Conservation (phyloP, 2,113 vertebrate species). For the Coregonus clupeaformis region DNA sequence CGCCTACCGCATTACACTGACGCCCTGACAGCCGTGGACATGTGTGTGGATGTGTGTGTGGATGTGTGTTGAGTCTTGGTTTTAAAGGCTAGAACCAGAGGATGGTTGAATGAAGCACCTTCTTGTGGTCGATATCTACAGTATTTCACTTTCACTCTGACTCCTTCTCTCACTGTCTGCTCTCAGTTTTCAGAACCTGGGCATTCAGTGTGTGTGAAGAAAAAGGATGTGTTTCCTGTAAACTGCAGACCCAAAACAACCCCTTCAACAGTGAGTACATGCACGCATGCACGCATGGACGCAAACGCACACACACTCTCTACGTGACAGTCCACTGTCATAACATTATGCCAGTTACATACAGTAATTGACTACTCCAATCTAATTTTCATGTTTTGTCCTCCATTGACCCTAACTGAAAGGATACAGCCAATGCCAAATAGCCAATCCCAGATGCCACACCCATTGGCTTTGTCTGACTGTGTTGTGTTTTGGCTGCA, state of each 20-base stretch:
- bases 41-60: too few species aligned
- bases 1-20: too few species aligned
- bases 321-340: too few species aligned
- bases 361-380: too few species aligned
- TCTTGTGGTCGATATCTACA: too few species aligned
- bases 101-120: background rate
- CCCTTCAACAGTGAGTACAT: conserved; percentile 86
- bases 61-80: too few species aligned
- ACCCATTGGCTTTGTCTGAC: background rate
- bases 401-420: background rate
- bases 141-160: background rate
- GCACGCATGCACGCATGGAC: too few species aligned
- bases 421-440: too few species aligned
- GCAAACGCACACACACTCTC: too few species aligned
- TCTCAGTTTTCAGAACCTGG: conserved; percentile 90
- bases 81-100: background rate
- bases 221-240: conserved; percentile 86
- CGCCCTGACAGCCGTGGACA: too few species aligned
- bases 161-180: conserved; percentile 13
- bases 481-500: conserved; percentile 51
- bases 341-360: too few species aligned
- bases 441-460: background rate
- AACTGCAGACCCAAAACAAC: conserved; percentile 87
- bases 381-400: background rate
- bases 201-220: conserved; percentile 94